Base-by-base conservation (phyloP, 1,140 invertebrate genomes). In the Ostrea edulis region DNA sequence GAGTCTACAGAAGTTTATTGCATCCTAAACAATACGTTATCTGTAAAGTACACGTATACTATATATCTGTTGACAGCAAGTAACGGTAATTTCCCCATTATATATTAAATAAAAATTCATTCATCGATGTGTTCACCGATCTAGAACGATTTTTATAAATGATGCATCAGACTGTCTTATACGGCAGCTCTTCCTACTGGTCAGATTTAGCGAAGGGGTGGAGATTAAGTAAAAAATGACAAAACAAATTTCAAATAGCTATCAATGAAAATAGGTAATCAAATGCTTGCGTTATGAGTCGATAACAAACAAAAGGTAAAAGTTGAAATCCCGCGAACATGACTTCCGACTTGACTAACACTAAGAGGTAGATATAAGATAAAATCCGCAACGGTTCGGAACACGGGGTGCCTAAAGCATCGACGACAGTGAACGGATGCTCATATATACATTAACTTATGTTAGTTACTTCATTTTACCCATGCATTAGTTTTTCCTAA, bases 231-330 rank as follows among this genome's bases (percentile, higher is more conserved):
- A 77, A 77, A 77, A 77, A 77, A 77, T 29, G 25, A 77, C 68
- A 77, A 77, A 77, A 77, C 68, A 77, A 77, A 35, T 68, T 77
- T 77, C 25, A 77, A 77, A 25, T 25, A 77, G 25, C 68, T 77
- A 77, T 77, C 68, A 77, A 77, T 77, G 68, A 35, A 62, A 77
- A 77, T 77, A 77, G 68, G 68, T 77, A 77, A 77, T 77, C 68
- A 77, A 77, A 77, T 77, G 22, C 68, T 35, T 77, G 68, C 68
- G 25, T 77, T 77, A 77, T 77, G 68, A 77, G 68, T 77, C 68
- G 68, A 77, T 77, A 77, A 77, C 35, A 77, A 77, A 77, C 68
- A 77, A 77, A 77, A 77, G 68, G 68, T 77, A 77, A 77, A 77
- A 77, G 68, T 77, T 77, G 68, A 77, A 77, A 77, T 22, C 68